phyloP scores from a whole-genome alignment of 2,888 invertebrate genomes.

The Maniola hyperantus region DNA sequence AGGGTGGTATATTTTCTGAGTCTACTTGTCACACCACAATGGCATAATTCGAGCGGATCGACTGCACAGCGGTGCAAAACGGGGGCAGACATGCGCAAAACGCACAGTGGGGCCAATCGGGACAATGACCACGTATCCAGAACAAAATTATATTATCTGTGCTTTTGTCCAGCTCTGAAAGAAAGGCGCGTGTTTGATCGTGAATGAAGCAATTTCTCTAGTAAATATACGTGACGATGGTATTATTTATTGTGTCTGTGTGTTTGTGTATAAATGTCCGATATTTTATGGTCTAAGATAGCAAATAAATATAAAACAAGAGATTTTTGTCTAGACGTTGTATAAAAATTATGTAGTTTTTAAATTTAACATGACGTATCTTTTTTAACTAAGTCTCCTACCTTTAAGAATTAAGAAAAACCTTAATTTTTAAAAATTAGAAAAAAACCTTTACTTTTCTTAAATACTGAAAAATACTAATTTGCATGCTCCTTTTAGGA shows the following conservation, averaged over 20 bases:
- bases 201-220: slow-evolving; percentile 23
- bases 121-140: slow-evolving; percentile 32
- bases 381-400: too few species aligned
- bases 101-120: slow-evolving; percentile 41
- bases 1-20: slow-evolving; percentile 76
- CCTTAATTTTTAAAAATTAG: too few species aligned
- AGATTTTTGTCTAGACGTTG: too few species aligned
- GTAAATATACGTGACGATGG: slow-evolving; percentile 11
- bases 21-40: slow-evolving; percentile 74
- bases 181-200: slow-evolving; percentile 23
- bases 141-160: slow-evolving; percentile 21
- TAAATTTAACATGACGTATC: too few species aligned
- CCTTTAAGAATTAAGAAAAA: too few species aligned
- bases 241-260: background rate
- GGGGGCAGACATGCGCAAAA: slow-evolving; percentile 66
- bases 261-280: slow-evolving; percentile 7
- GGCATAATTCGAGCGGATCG: slow-evolving; percentile 57
- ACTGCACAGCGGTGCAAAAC: slow-evolving; percentile 49
- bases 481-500: too few species aligned
- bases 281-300: background rate
- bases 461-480: too few species aligned
- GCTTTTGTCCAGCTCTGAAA: slow-evolving; percentile 15
- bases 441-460: too few species aligned
- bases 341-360: too few species aligned
- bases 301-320: too few species aligned